Evolutionary conservation across 92 coral and sea anemone species (phyloP), one percentile per base, ranked within the genome.

Genomic region (Metridium senile): DNA sequence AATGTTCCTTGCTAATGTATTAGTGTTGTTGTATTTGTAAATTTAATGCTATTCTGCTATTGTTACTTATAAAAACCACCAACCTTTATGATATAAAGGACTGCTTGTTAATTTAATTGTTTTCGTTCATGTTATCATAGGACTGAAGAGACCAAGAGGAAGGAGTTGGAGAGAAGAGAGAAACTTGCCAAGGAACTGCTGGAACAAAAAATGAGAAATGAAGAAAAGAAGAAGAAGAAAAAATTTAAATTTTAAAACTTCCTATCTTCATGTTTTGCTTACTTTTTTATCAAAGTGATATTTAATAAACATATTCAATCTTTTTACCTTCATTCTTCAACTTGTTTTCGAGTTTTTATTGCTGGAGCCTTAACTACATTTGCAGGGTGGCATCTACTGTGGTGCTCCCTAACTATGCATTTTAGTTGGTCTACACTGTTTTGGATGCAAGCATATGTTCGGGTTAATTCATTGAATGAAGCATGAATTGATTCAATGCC

Each of bases 401-500:
- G 76, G 39, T 78, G 83, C 58, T 78, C 83, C 26, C 53, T 28
- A 22, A 68, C 2, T 17, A 78, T 31, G 6, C 35, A 32, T 31
- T 52, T 68, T 20, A 69, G 0, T 13, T 29, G 33, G 10, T 54
- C 69, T 19, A 20, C 30, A 20, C 11, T 31, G 0, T 78, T 69
- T 52, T 57, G 23, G 11, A 34, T 70, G 49, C 33, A 29, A 21
- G 62, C 22, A n/a, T 79, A 70, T 3, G 53, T 23, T 26, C 83
- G 20, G 6, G 22, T 30, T 2, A 79, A 35, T 13, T 68, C 69
- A 59, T 79, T 79, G 76, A 79, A 52, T 65, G 29, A 67, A 27
- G 68, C 53, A 33, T 79, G 83, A 33, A 79, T 79, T 22, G 77
- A 79, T 33, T 79, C 77, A 20, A 68, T 62, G 2, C 83, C 83